Evolutionary conservation across 2,797 vertebrate genomes (phyloP), one percentile per base, ranked within the genome.

Genomic region (Xyrichtys novacula): DNA sequence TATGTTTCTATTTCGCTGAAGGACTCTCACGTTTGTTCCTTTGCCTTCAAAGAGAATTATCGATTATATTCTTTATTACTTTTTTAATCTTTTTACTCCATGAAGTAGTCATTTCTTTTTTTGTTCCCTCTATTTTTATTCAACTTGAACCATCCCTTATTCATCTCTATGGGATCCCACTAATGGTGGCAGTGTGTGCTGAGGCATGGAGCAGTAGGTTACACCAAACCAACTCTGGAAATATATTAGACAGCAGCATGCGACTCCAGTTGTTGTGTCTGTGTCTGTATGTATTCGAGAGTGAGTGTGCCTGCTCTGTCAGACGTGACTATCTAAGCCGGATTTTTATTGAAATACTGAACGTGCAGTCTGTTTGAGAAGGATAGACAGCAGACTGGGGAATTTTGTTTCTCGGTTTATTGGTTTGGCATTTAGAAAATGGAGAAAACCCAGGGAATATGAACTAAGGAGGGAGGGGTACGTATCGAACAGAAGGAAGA

Each of bases 391-490:
- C 47, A 54, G 55, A 57, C 72, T 52, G 67, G 78, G 81, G 85
- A 85, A 47, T 91, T 91, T 83, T 81, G 81, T 83, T 87, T 87
- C 81, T 79, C 69, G 61, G 69, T 90, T 93, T 92, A 92, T 91
- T 93, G 92, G 86, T 84, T 91, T 91, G 90, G 85, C 87, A 89
- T 92, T 92, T 92, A 70, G 76, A 88, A 78, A 88, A 65, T 61
- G 74, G 62, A 88, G 85, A 84, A 89, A 85, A 90, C 81, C 86
- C 5, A 6, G 66, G 56, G 68, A 66, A 85, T 78, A 74, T 65
- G 81, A 85, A 78, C 75, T 25, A 46, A 71, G 48, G 57, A 79
- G 76, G 34, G 44, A 71, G 48, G 57, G 66, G 74, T 88, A 83
- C 61, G 74, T 83, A 85, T 84, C 70, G 85, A 89, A 86, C 84